Percentiles rank a stretch among this genome's conserved stretches.
These are phyloP conservation scores for Drosophila rhopaloa DNA, from an alignment of 1,140 invertebrate species.

Conservation along the genomic window DNA sequence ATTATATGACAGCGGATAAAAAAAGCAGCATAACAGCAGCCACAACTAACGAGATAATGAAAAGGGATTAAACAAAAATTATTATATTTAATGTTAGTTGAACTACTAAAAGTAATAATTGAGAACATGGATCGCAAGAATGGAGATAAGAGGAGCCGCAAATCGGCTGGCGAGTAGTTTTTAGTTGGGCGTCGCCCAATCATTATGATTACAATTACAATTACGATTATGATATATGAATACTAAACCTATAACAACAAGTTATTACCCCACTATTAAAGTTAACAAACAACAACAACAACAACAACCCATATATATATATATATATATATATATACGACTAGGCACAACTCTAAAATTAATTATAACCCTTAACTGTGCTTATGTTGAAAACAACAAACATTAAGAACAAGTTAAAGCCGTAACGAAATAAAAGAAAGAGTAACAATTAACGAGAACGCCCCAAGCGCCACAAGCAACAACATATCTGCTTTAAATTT, in stretches of 20 bases:
- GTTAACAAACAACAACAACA: conserved; percentile 64
- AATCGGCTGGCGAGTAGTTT: conserved; percentile 45
- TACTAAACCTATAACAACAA: conserved; percentile 63
- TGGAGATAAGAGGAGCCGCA: conserved; percentile 16
- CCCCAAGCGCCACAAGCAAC: conserved; percentile 79
- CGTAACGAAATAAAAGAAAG: conserved; percentile 42
- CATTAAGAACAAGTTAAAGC: conserved; percentile 47
- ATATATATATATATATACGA: conserved; percentile 49
- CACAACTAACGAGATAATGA: conserved; percentile 56
- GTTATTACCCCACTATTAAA: conserved; percentile 80
- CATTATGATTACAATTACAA: conserved; percentile 69
- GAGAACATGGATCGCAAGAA: conserved; percentile 27
- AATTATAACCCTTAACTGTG: conserved; percentile 77
- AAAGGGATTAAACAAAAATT: conserved; percentile 56
- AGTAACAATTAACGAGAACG: conserved; percentile 33
- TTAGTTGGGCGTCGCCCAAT: conserved; percentile 63
- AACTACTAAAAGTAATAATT: conserved; percentile 71
- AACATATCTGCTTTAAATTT: conserved; percentile 82
- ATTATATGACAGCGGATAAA: conserved; percentile 23
- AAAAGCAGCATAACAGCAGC: conserved; percentile 42
- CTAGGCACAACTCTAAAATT: conserved; percentile 79
- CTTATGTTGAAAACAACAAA: conserved; percentile 73
- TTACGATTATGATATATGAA: conserved; percentile 62
- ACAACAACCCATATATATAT: too few relatives aligned
- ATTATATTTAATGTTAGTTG: conserved; percentile 83